Conservation (phyloP, 1,140 invertebrate genomes). For the Doryteuthis pealeii region DNA sequence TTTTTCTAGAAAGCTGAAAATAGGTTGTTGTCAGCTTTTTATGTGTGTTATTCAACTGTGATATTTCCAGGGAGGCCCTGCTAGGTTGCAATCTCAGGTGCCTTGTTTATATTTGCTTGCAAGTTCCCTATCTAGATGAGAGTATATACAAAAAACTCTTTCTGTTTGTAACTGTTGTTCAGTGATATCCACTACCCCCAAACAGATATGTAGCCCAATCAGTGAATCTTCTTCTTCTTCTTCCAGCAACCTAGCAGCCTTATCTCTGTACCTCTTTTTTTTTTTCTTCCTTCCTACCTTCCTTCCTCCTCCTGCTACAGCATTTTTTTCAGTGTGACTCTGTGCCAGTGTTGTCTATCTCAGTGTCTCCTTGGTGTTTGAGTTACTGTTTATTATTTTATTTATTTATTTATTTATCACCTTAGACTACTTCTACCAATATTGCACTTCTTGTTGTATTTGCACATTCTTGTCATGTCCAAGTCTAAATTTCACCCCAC, state of each 20-base stretch:
- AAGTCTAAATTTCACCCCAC: too few relatives aligned
- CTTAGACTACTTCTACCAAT: too few relatives aligned
- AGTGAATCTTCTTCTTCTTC: not conserved
- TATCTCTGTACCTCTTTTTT: not conserved
- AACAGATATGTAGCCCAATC: too few relatives aligned
- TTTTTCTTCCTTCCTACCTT: too few relatives aligned
- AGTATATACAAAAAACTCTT: too few relatives aligned
- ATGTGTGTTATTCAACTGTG: not conserved
- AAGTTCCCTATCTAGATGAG: too few relatives aligned
- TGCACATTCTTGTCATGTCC: too few relatives aligned
- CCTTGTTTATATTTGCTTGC: too few relatives aligned
- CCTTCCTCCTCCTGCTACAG: not conserved
- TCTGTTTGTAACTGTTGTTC: too few relatives aligned
- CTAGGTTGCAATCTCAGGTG: conserved; percentile 3
- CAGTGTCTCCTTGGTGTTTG: not conserved
- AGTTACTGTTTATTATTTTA: too few relatives aligned
- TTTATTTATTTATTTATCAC: too few relatives aligned
- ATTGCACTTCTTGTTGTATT: too few relatives aligned
- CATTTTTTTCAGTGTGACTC: conserved; percentile 2
- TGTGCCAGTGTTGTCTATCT: not conserved
- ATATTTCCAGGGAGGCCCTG: not conserved
- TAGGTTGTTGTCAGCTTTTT: conserved; percentile 13
- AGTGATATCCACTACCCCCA: not conserved
- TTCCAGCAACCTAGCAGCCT: conserved; percentile 10
- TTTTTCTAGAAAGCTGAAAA: conserved; percentile 1